Evolutionary conservation across 2,888 invertebrate species (phyloP).

Genomic region (Drosophila putrida): DNA sequence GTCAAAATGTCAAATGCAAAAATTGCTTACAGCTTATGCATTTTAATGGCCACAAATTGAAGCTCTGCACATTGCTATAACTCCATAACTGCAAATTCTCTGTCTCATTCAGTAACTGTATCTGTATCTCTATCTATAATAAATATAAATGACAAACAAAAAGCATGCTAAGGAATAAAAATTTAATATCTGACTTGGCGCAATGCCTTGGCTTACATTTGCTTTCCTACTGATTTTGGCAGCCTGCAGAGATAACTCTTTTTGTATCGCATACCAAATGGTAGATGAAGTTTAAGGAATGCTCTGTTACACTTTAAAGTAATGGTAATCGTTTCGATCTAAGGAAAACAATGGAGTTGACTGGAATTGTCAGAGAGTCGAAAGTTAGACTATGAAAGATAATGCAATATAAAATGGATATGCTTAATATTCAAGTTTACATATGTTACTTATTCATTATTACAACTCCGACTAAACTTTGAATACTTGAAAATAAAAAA

Average conservation of each 20-base stretch:
- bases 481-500: no score
- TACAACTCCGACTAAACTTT: no score
- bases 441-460: no score
- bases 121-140: constrained; percentile 39
- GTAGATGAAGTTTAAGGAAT: not conserved
- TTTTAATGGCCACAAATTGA: constrained; percentile 78
- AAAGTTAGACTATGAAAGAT: not conserved
- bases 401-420: not conserved
- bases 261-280: not conserved
- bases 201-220: constrained; percentile 36
- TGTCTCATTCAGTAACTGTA: not conserved
- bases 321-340: constrained; percentile 17
- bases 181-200: constrained; percentile 61
- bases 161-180: constrained; percentile 58
- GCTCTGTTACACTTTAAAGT: constrained; percentile 10
- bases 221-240: constrained; percentile 47
- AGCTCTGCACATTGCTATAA: constrained; percentile 35
- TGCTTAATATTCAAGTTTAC: not conserved
- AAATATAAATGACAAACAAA: constrained; percentile 61
- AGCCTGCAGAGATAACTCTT: constrained; percentile 24
- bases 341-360: not conserved
- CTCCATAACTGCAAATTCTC: not conserved
- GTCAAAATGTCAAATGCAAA: constrained; percentile 60
- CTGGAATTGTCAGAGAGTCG: not conserved
- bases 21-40: constrained; percentile 69